Evolutionary conservation across 1,140 invertebrate species (phyloP).

Genomic region (Drosophila carrolli): DNA sequence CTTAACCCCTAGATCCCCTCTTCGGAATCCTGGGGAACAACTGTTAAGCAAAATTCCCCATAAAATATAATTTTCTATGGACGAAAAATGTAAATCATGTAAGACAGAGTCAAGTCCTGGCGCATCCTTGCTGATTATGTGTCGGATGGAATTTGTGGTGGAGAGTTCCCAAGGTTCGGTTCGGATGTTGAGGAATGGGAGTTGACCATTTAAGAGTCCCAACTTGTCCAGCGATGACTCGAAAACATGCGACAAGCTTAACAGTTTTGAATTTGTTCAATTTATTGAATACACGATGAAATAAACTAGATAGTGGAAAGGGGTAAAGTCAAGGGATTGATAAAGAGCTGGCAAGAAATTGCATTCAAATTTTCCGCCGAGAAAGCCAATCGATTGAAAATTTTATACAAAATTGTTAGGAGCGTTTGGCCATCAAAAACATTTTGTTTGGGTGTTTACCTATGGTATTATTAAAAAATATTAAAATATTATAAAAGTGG

Average conservation of each 20-base stretch:
- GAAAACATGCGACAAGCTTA: neutral
- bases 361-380: too few species aligned
- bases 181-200: neutral
- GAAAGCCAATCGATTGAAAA: too few species aligned
- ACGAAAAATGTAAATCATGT: constrained; percentile 79
- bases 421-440: too few species aligned
- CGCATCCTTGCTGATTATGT: constrained; percentile 67
- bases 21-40: neutral
- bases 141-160: neutral
- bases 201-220: constrained; percentile 8
- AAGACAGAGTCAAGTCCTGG: constrained; percentile 30
- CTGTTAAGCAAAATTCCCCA: constrained; percentile 69
- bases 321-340: neutral
- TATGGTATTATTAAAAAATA: too few species aligned
- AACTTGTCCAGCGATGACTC: constrained; percentile 1
- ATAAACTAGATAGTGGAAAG: neutral
- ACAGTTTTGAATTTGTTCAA: constrained; percentile 7
- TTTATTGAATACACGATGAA: neutral
- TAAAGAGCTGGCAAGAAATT: too few species aligned
- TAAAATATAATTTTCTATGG: constrained; percentile 79
- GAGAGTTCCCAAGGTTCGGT: neutral
- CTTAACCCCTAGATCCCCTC: neutral
- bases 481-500: too few species aligned
- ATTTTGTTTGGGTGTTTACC: too few species aligned
- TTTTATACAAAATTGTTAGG: too few species aligned